Evolutionary conservation across 1,140 invertebrate species (phyloP), one percentile per base, ranked within the genome.

Genomic region (Meloidogyne hapla): DNA sequence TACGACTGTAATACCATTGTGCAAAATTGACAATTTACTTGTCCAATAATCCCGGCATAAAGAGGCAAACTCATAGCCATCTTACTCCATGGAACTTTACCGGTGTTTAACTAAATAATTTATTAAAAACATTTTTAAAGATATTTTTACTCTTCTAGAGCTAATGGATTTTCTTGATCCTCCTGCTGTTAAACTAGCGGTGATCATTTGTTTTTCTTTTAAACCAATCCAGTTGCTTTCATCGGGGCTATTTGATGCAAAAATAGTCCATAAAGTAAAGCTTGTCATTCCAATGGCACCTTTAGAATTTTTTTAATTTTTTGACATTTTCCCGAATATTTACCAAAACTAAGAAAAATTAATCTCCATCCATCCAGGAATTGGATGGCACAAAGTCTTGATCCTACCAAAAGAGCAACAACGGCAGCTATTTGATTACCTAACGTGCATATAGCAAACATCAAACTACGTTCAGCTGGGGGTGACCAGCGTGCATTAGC

Each of bases 321-420:
- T 25, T 40, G 2, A 66, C n/a, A 67, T n/a, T 18, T 42, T 56
- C 0, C 13, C 45, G 18, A 56, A 21, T 45, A 28, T 45, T 45
- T 71, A 79, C 77, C 78, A 61, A 81, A 83, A 21, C 42, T 38
- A 62, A 81, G 72, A 68, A 80, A 80, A 56, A 80, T 83, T 25
- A 78, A 26, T 4, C 81, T 81, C 79, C 80, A 80, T 61, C 79
- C 79, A 45, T 64, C 75, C 9, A 80, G 48, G 13, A 79, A 82
- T 18, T 81, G 21, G 12, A 79, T n/a, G n/a, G 68, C 62, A 48
- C 79, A 80, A 25, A 80, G 80, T 62, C 45, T 62, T 42, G 79
- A 69, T 21, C 75, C 21, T 15, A 80, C 26, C 23, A 80, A 56
- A 15, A 80, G 56, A 18, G 26, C 61, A 48, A 80, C 25, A 18